Evolutionary conservation across 1,140 invertebrate species (phyloP), one percentile per base, ranked within the genome.

Genomic region (Leucophenga varia): DNA sequence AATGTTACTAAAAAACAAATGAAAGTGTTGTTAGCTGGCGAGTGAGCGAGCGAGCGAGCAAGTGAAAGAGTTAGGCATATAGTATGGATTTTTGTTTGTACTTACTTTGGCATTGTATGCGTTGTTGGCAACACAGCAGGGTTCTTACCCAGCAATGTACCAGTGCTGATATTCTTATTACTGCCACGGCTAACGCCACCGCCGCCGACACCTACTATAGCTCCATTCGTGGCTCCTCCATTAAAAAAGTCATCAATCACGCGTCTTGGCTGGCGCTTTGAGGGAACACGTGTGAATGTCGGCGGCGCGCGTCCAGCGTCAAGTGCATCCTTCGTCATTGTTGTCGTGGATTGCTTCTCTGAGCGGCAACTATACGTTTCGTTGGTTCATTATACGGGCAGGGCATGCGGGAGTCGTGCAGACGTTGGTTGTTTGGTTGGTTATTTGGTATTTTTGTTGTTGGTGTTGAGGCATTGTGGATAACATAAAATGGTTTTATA

Each of bases 251-350:
- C 84, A 75, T 90, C 88, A 42, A 87, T 82, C 47, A 86, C 80
- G 49, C 90, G 82, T 52, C 92, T 80, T 56, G 89, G 86, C 64
- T 90, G 89, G 52, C 93, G 81, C 54, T 91, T 82, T 51, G 93
- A 96, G 6, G 93, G 90, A n/a, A 88, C 90, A 55, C 94, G 82
- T 32, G 88, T 87, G 68, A 97, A 95, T 31, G 84, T 79, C 25
- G 92, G 91, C 38, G 90, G 89, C 13, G 88, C 82, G 37, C 84
- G 80, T 38, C 79, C 72, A 77, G 78, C 59, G 43, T 80, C 73
- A 42, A 79, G 79, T 69, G 80, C 78, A 79, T 87, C 77, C 61
- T 74, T 77, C 79, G 22, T 25, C 22, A 59, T 14, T 25, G 22
- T 25, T 25, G 22, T 25, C 59, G 80, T 77, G 20, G 80, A 80